Conservation (phyloP, 2,113 vertebrate genomes). For the Platichthys stellatus region DNA sequence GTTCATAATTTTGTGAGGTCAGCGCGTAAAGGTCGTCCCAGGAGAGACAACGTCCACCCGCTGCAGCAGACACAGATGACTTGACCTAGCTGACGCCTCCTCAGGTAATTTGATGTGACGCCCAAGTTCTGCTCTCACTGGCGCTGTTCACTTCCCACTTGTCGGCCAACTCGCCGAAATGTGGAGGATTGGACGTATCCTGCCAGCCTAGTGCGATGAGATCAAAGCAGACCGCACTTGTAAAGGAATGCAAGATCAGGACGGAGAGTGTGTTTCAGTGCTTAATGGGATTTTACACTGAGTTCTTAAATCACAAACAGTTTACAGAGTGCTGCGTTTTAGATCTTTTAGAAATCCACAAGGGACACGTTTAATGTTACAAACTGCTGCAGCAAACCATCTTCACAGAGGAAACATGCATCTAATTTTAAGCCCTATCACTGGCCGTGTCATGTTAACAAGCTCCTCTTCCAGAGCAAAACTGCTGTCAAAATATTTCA, state of each 20-base stretch:
- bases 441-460: not conserved
- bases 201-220: constrained; percentile 7
- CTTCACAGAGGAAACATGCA: constrained; percentile 15
- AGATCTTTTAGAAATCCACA: constrained; percentile 10
- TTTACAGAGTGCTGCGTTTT: constrained; percentile 22
- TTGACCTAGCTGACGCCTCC: constrained; percentile 53
- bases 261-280: not conserved
- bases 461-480: constrained; percentile 24
- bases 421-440: constrained; percentile 29
- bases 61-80: constrained; percentile 60
- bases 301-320: constrained; percentile 15
- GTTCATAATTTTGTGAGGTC: constrained; percentile 41
- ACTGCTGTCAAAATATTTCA: constrained; percentile 38
- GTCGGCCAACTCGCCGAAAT: constrained; percentile 38
- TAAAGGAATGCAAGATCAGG: constrained; percentile 31
- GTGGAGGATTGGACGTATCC: constrained; percentile 44
- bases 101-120: constrained; percentile 69
- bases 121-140: constrained; percentile 27
- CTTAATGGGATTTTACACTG: not conserved
- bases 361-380: constrained; percentile 22
- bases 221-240: constrained; percentile 45
- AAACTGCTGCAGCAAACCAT: constrained; percentile 15
- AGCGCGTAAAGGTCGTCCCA: constrained; percentile 33
- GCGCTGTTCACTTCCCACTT: constrained; percentile 33
- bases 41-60: constrained; percentile 45